phyloP scores from a whole-genome alignment of 1,140 invertebrate species.

The Pogonus chalceus region DNA sequence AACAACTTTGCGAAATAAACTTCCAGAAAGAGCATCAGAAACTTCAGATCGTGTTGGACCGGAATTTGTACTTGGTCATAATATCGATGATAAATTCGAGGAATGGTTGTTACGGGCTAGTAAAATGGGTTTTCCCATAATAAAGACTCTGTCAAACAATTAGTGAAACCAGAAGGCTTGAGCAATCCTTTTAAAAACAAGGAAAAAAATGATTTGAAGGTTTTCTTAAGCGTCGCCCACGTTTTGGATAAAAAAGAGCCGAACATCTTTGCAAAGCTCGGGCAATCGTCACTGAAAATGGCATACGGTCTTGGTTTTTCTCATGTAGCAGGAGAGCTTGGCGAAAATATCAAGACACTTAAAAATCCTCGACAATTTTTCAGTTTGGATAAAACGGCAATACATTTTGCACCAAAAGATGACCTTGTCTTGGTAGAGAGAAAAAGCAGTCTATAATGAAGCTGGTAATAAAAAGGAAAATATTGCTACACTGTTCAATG shows the following conservation, averaged over 20 bases:
- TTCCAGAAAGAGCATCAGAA: no score
- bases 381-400: conserved; percentile 28
- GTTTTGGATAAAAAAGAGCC: conserved; percentile 19
- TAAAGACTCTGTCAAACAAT: conserved; percentile 23
- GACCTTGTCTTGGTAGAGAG: conserved; percentile 25
- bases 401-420: conserved; percentile 26
- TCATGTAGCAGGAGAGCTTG: conserved; percentile 16
- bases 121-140: conserved; percentile 21
- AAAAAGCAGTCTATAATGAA: conserved; percentile 25
- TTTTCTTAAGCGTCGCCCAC: conserved; percentile 21
- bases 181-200: conserved; percentile 17
- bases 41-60: conserved; percentile 13
- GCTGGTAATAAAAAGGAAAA: conserved; percentile 29
- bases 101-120: conserved; percentile 14
- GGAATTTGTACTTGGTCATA: conserved; percentile 15
- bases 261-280: conserved; percentile 21
- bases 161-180: conserved; percentile 14
- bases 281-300: conserved; percentile 18
- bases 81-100: conserved; percentile 16
- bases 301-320: conserved; percentile 23
- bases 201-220: conserved; percentile 21
- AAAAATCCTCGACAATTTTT: conserved; percentile 23
- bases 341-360: conserved; percentile 18
- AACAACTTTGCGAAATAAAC: no score
- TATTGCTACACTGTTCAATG: conserved; percentile 28